Conservation (phyloP, 2,797 vertebrate genomes). For the Leptoclinus maculatus region DNA sequence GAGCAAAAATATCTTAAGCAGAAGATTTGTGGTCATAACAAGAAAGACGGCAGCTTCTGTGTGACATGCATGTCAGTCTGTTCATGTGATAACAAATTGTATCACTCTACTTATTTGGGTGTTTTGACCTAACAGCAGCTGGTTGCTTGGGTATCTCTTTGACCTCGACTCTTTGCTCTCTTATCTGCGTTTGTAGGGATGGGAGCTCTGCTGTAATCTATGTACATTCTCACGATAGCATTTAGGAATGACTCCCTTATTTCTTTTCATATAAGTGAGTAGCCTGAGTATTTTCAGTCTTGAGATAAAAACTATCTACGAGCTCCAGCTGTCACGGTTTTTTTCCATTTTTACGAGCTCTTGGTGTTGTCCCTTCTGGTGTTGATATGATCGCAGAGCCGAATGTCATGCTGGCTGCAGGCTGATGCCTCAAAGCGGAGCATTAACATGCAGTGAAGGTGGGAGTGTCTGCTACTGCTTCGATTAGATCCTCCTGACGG, state of each 20-base stretch:
- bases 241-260: not conserved
- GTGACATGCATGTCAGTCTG: conserved; percentile 25
- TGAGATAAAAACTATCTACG: conserved; percentile 4
- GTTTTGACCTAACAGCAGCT: conserved; percentile 40
- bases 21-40: conserved; percentile 11
- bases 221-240: conserved; percentile 27
- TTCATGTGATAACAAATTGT: conserved; percentile 29
- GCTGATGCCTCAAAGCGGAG: conserved; percentile 36
- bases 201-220: conserved; percentile 47
- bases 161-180: conserved; percentile 55
- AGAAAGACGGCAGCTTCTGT: not conserved
- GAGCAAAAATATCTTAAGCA: conserved; percentile 11
- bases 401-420: conserved; percentile 54
- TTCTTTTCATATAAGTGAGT: not conserved
- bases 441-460: conserved; percentile 15
- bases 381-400: conserved; percentile 56
- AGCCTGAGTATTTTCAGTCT: conserved; percentile 6
- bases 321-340: conserved; percentile 19
- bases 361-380: conserved; percentile 22
- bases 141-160: conserved; percentile 44
- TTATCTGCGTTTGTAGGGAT: conserved; percentile 63
- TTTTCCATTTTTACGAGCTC: conserved; percentile 42
- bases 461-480: conserved; percentile 14
- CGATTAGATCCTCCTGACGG: not conserved
- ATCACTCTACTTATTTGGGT: conserved; percentile 34